Conservation (phyloP, 92 coral and sea anemone species). For the Heliopora coerulea region DNA sequence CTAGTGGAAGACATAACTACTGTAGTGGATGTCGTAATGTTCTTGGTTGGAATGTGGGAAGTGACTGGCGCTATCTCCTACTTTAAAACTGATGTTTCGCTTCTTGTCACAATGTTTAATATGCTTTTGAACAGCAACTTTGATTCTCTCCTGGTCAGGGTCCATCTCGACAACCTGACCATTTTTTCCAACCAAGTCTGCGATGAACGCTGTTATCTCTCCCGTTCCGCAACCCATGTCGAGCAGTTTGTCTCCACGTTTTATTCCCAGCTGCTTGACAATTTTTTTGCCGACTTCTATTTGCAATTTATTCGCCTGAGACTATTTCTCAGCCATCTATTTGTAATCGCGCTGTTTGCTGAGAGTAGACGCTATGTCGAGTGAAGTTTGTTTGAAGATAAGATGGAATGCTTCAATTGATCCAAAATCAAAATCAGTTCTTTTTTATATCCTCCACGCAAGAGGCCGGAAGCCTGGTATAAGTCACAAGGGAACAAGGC, state of each 20-base stretch:
- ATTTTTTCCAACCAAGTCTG: constrained; percentile 12
- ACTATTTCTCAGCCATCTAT: constrained; percentile 2
- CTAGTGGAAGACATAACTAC: constrained; percentile 22
- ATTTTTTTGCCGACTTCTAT: too few relatives aligned
- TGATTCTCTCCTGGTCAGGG: too few relatives aligned
- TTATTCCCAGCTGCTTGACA: not conserved
- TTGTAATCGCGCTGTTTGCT: too few relatives aligned
- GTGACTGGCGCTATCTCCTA: constrained; percentile 15
- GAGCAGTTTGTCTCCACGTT: constrained; percentile 10
- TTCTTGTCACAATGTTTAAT: not conserved
- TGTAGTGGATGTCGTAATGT: constrained; percentile 18
- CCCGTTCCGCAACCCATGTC: constrained; percentile 42
- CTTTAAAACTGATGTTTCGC: not conserved
- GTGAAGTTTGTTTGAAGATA: too few relatives aligned
- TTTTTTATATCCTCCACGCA: too few relatives aligned
- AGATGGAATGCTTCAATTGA: too few relatives aligned
- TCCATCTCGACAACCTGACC: constrained; percentile 29
- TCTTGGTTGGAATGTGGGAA: constrained; percentile 20
- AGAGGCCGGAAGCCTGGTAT: too few relatives aligned
- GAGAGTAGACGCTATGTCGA: too few relatives aligned
- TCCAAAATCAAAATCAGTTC: too few relatives aligned
- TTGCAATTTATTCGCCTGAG: constrained; percentile 9
- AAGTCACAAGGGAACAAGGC: too few relatives aligned
- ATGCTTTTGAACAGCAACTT: constrained; percentile 26
- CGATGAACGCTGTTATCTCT: constrained; percentile 28